Evolutionary conservation across 2,113 vertebrate species (phyloP).

Genomic region (Beaufortia kweichowensis): DNA sequence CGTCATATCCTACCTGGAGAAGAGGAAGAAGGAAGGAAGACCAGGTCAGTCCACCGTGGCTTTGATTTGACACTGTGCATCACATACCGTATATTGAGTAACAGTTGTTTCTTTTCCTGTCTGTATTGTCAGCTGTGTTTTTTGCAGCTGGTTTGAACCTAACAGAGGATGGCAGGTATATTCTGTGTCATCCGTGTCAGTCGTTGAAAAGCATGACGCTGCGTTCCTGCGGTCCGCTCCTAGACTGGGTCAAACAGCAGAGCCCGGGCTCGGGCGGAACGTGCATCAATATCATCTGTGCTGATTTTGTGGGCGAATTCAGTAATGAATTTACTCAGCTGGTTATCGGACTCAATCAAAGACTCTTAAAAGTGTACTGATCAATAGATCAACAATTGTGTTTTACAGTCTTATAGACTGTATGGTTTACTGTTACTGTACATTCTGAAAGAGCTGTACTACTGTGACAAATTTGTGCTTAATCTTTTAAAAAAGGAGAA

Average conservation of each 20-base stretch:
- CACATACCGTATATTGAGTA: background rate
- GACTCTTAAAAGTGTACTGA: conserved; percentile 30
- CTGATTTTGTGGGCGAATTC: conserved; percentile 67
- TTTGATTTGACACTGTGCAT: background rate
- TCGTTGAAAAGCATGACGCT: conserved; percentile 68
- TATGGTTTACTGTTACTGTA: too few relatives aligned
- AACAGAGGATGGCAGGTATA: conserved; percentile 65
- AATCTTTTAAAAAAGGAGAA: too few relatives aligned
- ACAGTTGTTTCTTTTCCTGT: background rate
- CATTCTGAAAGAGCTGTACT: too few relatives aligned
- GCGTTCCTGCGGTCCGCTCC: conserved; percentile 58
- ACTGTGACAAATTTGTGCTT: too few relatives aligned
- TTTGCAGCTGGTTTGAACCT: conserved; percentile 75
- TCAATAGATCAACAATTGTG: background rate
- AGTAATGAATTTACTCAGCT: conserved; percentile 62
- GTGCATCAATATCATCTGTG: conserved; percentile 71
- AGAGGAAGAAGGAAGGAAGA: conserved; percentile 57
- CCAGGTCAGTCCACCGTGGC: conserved; percentile 58
- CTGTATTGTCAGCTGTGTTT: conserved; percentile 63
- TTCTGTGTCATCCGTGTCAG: conserved; percentile 68
- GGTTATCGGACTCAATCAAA: conserved; percentile 70
- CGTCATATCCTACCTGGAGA: conserved; percentile 72
- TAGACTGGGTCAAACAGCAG: conserved; percentile 68
- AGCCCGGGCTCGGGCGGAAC: conserved; percentile 48
- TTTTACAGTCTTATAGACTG: too few relatives aligned